Evolutionary conservation across 2,888 invertebrate species (phyloP).

Genomic region (Platerodrilus igneus): DNA sequence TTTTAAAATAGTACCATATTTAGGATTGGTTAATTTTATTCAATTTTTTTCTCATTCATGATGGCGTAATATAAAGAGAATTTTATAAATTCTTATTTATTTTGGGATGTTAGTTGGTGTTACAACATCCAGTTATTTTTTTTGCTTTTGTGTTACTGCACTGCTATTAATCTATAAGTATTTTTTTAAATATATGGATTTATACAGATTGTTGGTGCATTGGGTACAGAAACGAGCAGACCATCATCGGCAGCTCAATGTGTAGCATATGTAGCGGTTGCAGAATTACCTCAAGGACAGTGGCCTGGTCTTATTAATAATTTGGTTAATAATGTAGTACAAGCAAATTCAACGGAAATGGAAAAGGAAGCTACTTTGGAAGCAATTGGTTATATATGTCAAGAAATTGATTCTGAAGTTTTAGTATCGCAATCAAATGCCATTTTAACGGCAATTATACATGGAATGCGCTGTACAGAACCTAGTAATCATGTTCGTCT

Average conservation of each 20-base stretch:
- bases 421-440: conserved; percentile 89
- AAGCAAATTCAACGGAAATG: conserved; percentile 81
- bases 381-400: conserved; percentile 98
- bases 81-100: too few species aligned
- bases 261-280: conserved; percentile 96
- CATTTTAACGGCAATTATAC: conserved; percentile 97
- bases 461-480: conserved; percentile 95
- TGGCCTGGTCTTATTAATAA: conserved; percentile 89
- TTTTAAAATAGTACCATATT: too few species aligned
- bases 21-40: too few species aligned
- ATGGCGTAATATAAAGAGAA: too few species aligned
- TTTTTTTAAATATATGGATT: background rate
- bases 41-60: too few species aligned
- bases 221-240: conserved; percentile 92
- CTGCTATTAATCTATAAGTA: too few species aligned
- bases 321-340: conserved; percentile 88
- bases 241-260: conserved; percentile 99
- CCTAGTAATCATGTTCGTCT: conserved; percentile 89
- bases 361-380: conserved; percentile 96
- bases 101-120: too few species aligned
- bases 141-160: too few species aligned
- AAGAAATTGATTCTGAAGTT: conserved; percentile 94
- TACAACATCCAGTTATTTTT: too few species aligned
- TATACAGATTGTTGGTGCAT: conserved; percentile 78
- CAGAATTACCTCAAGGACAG: conserved; percentile 86